These are phyloP conservation scores for Myopa tessellatipennis DNA, from an alignment of 2,888 invertebrate genomes.

Conservation along the genomic window DNA sequence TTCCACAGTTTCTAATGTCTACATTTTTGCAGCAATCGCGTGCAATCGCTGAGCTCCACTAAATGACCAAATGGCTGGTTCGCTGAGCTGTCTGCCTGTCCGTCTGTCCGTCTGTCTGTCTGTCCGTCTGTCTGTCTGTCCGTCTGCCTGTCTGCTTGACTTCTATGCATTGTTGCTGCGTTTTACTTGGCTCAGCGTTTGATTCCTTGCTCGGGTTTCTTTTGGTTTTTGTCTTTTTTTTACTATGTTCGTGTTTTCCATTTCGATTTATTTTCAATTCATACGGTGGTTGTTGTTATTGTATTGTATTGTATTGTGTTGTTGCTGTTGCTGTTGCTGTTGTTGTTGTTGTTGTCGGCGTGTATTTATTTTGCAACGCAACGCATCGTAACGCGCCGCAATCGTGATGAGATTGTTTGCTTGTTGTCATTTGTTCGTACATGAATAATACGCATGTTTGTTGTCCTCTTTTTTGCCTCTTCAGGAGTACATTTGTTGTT, in stretches of 20 bases:
- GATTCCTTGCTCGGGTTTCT: not conserved
- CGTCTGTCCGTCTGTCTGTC: not conserved
- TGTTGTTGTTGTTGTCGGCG: slow-evolving; percentile 21
- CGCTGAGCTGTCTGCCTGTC: not conserved
- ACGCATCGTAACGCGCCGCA: slow-evolving; percentile 51
- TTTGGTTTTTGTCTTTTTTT: not conserved
- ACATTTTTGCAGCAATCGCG: slow-evolving; percentile 52
- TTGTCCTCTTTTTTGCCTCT: not conserved
- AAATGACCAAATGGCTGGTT: not conserved
- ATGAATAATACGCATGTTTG: slow-evolving; percentile 62
- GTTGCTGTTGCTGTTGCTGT: slow-evolving; percentile 29
- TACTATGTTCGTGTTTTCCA: not conserved
- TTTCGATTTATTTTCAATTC: not conserved
- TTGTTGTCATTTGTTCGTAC: slow-evolving; percentile 52
- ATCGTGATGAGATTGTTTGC: slow-evolving; percentile 57
- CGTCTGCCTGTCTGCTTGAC: not conserved
- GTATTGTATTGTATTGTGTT: slow-evolving; percentile 14
- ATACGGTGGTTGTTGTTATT: not conserved
- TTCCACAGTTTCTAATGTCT: slow-evolving; percentile 53
- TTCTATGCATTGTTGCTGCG: not conserved
- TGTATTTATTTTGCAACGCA: not conserved
- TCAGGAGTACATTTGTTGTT: not conserved
- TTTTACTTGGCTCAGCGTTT: not conserved
- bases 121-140: not conserved
- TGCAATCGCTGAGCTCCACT: not conserved